These are phyloP conservation scores for Cephus sareptanus DNA, from an alignment of 2,888 invertebrate species.

Conservation along the genomic window DNA sequence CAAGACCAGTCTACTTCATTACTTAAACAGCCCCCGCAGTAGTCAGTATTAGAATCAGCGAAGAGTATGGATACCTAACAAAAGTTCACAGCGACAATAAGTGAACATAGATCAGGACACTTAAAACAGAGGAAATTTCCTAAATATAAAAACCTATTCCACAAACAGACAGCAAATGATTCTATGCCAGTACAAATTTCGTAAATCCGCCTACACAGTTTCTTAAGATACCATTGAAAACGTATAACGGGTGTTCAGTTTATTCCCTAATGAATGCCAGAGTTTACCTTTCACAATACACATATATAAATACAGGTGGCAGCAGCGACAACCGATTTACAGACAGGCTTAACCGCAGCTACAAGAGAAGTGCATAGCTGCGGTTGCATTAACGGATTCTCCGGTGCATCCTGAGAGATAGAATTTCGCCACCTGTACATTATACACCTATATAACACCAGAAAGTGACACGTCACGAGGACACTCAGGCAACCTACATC, in stretches of 20 bases:
- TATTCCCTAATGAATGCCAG: neutral
- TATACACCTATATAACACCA: neutral
- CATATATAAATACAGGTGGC: neutral
- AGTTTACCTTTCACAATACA: neutral
- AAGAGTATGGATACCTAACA: neutral
- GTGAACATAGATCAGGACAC: neutral
- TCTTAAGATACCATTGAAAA: neutral
- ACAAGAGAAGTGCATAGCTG: constrained; percentile 12
- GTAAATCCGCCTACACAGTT: neutral
- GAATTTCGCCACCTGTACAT: neutral
- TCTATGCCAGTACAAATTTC: neutral
- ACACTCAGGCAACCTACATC: neutral
- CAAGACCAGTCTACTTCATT: neutral
- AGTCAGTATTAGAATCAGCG: neutral
- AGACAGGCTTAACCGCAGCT: constrained; percentile 7
- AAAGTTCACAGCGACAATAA: neutral
- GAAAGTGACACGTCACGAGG: neutral
- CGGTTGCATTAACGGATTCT: constrained; percentile 12
- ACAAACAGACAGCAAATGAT: neutral
- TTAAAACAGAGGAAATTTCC: neutral
- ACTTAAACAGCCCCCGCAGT: neutral
- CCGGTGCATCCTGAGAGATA: neutral
- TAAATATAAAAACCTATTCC: neutral
- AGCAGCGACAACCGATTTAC: neutral
- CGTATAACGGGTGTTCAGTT: neutral